phyloP scores from a whole-genome alignment of 1,140 invertebrate genomes.

The Pristionchus pacificus region DNA sequence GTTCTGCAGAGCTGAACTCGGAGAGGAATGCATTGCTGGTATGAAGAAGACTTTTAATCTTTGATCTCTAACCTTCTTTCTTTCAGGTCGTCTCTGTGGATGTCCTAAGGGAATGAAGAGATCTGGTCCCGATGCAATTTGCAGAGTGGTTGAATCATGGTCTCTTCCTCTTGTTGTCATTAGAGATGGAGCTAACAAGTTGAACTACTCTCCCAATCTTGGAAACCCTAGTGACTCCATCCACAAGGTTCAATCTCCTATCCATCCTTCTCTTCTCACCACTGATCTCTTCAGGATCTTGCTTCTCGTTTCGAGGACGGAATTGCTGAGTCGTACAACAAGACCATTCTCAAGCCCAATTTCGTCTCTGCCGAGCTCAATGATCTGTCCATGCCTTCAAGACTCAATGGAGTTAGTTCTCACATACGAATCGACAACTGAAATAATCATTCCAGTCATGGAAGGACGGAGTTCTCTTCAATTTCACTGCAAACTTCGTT shows the following conservation, averaged over 20 bases:
- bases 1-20: constrained; percentile 38
- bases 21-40: constrained; percentile 41
- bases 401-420: constrained; percentile 26
- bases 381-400: constrained; percentile 32
- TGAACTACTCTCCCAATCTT: constrained; percentile 25
- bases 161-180: constrained; percentile 37
- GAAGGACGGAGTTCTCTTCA: constrained; percentile 36
- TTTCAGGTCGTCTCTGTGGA: constrained; percentile 34
- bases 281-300: constrained; percentile 16
- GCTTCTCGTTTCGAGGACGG: constrained; percentile 29
- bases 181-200: constrained; percentile 23
- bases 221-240: constrained; percentile 30
- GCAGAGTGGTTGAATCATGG: constrained; percentile 27
- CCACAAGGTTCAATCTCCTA: not conserved
- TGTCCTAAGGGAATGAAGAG: constrained; percentile 39
- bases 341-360: constrained; percentile 27
- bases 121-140: constrained; percentile 11
- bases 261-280: not conserved
- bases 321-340: constrained; percentile 32
- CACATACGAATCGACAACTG: not conserved
- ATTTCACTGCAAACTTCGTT: constrained; percentile 39
- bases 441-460: constrained; percentile 23
- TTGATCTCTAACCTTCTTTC: no score
- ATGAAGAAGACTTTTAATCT: no score
- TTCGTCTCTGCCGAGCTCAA: constrained; percentile 38